Conservation (phyloP, 2,888 invertebrate genomes). For the Oxystoma pomonae region DNA sequence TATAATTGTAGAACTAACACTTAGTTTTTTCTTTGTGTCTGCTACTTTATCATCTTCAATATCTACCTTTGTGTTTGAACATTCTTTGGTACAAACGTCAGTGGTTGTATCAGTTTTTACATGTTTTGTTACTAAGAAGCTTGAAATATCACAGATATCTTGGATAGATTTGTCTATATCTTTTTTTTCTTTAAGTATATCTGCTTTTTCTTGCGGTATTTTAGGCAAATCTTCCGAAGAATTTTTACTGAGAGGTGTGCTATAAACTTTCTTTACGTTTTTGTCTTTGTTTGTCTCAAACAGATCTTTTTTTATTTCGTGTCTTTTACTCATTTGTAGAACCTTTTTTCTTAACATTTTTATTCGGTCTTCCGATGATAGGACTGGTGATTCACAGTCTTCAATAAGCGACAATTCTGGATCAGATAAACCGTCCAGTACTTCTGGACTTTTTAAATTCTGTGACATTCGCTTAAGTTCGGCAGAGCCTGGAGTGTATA, state of each 20-base stretch:
- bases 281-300: neutral
- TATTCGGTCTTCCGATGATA: neutral
- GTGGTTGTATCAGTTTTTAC: conserved; percentile 9
- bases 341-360: neutral
- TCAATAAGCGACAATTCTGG: neutral
- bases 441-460: neutral
- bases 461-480: neutral
- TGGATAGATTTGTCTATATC: neutral
- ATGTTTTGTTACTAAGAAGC: neutral
- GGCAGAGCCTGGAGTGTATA: conserved; percentile 29
- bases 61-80: neutral
- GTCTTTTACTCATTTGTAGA: neutral
- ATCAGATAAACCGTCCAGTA: neutral
- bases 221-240: neutral
- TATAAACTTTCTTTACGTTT: neutral
- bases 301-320: neutral
- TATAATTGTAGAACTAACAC: neutral
- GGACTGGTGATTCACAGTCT: neutral
- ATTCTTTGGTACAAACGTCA: neutral
- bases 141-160: conserved; percentile 4
- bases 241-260: neutral
- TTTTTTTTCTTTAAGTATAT: too few relatives aligned
- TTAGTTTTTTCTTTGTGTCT: neutral
- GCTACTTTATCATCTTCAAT: too few relatives aligned
- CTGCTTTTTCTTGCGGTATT: neutral